These are phyloP conservation scores for Cactoblastis cactorum DNA, from an alignment of 2,888 invertebrate species.

Conservation along the genomic window DNA sequence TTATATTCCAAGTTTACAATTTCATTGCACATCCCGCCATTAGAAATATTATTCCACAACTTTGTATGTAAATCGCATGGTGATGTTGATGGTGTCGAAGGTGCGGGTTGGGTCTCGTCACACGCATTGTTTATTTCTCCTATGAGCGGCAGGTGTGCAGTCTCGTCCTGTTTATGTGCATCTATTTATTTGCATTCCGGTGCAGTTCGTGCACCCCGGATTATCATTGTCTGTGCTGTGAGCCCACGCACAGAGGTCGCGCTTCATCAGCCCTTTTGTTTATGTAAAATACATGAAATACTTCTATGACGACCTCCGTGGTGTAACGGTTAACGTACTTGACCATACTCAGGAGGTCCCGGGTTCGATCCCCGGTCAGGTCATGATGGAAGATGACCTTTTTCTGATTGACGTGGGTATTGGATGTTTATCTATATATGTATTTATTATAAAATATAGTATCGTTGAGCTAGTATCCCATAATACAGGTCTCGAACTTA, in stretches of 20 bases:
- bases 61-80: constrained; percentile 13
- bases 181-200: constrained; percentile 76
- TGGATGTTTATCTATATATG: too few relatives aligned
- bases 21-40: constrained; percentile 1
- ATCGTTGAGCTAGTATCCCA: too few relatives aligned
- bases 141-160: constrained; percentile 68
- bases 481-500: too few relatives aligned
- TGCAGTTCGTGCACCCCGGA: constrained; percentile 69
- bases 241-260: constrained; percentile 52
- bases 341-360: too few relatives aligned
- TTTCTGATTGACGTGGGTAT: too few relatives aligned
- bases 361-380: too few relatives aligned
- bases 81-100: not conserved
- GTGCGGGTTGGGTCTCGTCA: constrained; percentile 30
- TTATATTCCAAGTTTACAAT: not conserved
- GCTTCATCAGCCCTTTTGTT: constrained; percentile 48
- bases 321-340: too few relatives aligned
- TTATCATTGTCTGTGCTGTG: constrained; percentile 54
- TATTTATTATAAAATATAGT: too few relatives aligned
- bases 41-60: constrained; percentile 9
- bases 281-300: constrained; percentile 24
- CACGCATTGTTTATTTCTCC: constrained; percentile 68
- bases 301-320: not conserved
- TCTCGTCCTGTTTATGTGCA: constrained; percentile 67
- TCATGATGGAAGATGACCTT: too few relatives aligned